These are phyloP conservation scores for Galerucella nymphaeae DNA, from an alignment of 2,888 invertebrate species.

Conservation along the genomic window DNA sequence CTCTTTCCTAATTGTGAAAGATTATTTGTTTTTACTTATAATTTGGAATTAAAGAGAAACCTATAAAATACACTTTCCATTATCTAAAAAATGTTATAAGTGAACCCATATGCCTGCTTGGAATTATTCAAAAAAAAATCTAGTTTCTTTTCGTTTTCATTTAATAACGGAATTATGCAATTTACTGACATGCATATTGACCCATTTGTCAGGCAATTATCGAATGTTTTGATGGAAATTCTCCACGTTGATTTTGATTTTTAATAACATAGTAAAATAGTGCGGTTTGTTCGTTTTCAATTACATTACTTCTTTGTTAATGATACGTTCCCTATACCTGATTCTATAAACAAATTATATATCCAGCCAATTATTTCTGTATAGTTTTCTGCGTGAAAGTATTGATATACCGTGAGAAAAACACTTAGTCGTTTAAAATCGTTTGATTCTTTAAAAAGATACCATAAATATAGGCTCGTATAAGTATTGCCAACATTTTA, in stretches of 20 bases:
- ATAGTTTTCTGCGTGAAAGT: constrained; percentile 27
- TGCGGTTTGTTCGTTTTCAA: constrained; percentile 22
- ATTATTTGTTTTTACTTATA: too few species aligned
- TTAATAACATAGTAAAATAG: constrained; percentile 15
- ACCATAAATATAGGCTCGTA: not conserved
- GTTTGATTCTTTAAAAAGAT: constrained; percentile 3
- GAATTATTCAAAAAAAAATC: constrained; percentile 11
- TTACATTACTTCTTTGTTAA: constrained; percentile 25
- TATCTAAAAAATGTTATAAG: not conserved
- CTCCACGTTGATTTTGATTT: constrained; percentile 5
- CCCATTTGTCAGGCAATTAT: constrained; percentile 23
- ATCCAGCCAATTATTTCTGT: constrained; percentile 18
- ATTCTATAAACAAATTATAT: constrained; percentile 31
- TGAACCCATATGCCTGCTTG: not conserved
- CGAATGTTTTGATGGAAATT: constrained; percentile 18
- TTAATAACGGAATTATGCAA: constrained; percentile 13
- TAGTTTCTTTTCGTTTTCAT: constrained; percentile 14
- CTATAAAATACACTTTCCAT: not conserved
- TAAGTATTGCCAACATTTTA: not conserved
- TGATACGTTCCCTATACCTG: constrained; percentile 27
- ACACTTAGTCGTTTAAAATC: not conserved
- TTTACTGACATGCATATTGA: constrained; percentile 19
- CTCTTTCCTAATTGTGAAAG: too few species aligned
- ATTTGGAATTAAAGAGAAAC: not conserved
- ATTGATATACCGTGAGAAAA: constrained; percentile 11